Base-by-base conservation (phyloP, 2,888 invertebrate genomes). In the Aphelenchoides bicaudatus region DNA sequence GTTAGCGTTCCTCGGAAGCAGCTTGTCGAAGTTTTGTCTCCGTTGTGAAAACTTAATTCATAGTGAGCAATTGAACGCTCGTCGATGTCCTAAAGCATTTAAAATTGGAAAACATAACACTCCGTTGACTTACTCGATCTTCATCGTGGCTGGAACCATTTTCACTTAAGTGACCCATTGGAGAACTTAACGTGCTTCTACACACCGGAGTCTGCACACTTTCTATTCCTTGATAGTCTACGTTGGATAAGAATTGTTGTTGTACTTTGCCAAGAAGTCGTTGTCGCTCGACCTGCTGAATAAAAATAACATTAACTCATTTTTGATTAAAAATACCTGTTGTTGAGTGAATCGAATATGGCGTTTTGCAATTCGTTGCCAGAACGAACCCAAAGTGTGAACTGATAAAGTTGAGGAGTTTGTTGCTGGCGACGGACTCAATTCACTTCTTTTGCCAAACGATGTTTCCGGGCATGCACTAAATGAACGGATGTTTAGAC, bases 1-100 rank as follows among this genome's bases (percentile, higher is more conserved):
- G 88, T 87, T 50, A 90, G 83, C 76, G 88, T 88, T 8, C 90
- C 89, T 5, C 85, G 85, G 19, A 82, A 82, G 55, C 84, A 84
- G n/a, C n/a, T n/a, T 37, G 84, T 83, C 72, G 87, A 87, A 0
- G 86, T 85, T 1, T 88, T 88, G 0, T 87, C 85, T 78, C 88
- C 85, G 47, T 88, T 85, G n/a, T n/a, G n/a, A n/a, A n/a, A n/a
- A 28, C 86, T 85, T 60, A 88, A 79, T 79, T 88, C 88, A 74
- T 77, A 77, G 55, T 74, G 74, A 47, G 73, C 61, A 25, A 77
- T 72, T 34, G 70, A 69, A 47, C 74, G 62, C 50, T 73, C 70
- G 58, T 75, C 75, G 8, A 61, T 61, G 37, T 61, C 61, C 59
- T 58, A 59, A 21, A 43, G 46, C 39, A n/a, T 43, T 8, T 43